Conservation (phyloP, 1,140 invertebrate genomes). For the Drosophila nannoptera region DNA sequence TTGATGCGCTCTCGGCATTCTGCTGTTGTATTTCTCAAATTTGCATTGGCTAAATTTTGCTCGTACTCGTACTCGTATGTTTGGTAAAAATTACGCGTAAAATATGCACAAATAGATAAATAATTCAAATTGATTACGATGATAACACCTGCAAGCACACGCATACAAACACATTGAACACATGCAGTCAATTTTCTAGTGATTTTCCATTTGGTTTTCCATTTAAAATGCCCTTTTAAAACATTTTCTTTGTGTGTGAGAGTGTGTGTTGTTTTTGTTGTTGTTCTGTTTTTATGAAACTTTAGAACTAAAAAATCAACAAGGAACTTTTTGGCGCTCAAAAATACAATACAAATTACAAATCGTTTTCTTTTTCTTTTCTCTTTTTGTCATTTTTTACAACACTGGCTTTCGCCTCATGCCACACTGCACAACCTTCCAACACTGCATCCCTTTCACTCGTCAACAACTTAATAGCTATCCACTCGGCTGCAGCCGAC, state of each 20-base stretch:
- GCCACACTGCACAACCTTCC: constrained; percentile 15
- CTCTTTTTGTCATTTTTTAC: constrained; percentile 42
- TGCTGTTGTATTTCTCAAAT: constrained; percentile 7
- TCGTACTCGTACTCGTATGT: too few species aligned
- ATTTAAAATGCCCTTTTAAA: constrained; percentile 75
- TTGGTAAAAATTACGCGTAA: constrained; percentile 65
- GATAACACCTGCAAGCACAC: constrained; percentile 35
- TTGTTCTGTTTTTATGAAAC: constrained; percentile 55
- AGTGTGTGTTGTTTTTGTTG: constrained; percentile 28
- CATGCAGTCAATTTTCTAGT: constrained; percentile 65
- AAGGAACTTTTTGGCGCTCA: constrained; percentile 78
- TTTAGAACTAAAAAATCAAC: constrained; percentile 75
- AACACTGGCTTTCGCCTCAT: constrained; percentile 44
- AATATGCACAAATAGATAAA: constrained; percentile 71
- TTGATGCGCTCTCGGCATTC: constrained; percentile 25
- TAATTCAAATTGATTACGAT: constrained; percentile 68
- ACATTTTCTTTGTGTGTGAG: constrained; percentile 56
- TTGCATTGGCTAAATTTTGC: constrained; percentile 31
- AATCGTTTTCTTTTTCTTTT: constrained; percentile 41
- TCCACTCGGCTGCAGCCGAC: constrained; percentile 9
- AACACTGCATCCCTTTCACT: constrained; percentile 15
- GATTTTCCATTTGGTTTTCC: constrained; percentile 30
- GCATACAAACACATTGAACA: constrained; percentile 56
- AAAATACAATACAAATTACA: constrained; percentile 75
- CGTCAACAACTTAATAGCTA: constrained; percentile 53